Evolutionary conservation across 2,888 invertebrate species (phyloP).

Genomic region (Drosophila atroscutellata): DNA sequence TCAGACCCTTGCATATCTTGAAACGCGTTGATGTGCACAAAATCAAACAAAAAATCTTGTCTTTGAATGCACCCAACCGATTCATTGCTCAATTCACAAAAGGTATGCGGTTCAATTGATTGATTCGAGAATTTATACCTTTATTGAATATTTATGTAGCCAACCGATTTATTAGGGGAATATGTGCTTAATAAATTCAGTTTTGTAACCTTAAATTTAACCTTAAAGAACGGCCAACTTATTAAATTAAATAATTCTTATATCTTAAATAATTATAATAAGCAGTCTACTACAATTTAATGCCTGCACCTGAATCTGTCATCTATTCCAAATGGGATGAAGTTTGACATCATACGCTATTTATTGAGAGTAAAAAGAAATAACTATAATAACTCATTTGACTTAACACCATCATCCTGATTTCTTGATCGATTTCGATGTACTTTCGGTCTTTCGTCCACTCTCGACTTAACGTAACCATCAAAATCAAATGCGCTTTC

Average conservation of each 20-base stretch:
- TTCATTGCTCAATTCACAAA: conserved; percentile 20
- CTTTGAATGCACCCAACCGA: conserved; percentile 45
- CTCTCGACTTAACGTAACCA: neutral
- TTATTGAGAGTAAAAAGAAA: neutral
- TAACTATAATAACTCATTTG: neutral
- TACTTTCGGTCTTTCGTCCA: neutral
- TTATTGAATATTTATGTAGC: conserved; percentile 8
- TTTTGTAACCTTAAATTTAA: neutral
- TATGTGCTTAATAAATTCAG: neutral
- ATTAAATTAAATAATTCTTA: neutral
- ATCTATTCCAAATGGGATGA: neutral
- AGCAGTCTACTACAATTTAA: neutral
- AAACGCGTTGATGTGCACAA: conserved; percentile 24
- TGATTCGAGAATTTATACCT: neutral
- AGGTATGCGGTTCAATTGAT: conserved; percentile 11
- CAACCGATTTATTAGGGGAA: neutral
- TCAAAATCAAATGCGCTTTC: conserved; percentile 2
- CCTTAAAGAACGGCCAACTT: neutral
- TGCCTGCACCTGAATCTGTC: neutral
- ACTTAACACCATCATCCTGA: neutral
- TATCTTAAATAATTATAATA: neutral
- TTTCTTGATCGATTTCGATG: neutral
- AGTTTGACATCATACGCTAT: neutral
- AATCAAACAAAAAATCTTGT: conserved; percentile 26
- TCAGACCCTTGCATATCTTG: neutral